Percentiles rank a stretch among this genome's conserved stretches.
phyloP scores from a whole-genome alignment of 1,140 invertebrate genomes.

The Druon quercuslanigerum region DNA sequence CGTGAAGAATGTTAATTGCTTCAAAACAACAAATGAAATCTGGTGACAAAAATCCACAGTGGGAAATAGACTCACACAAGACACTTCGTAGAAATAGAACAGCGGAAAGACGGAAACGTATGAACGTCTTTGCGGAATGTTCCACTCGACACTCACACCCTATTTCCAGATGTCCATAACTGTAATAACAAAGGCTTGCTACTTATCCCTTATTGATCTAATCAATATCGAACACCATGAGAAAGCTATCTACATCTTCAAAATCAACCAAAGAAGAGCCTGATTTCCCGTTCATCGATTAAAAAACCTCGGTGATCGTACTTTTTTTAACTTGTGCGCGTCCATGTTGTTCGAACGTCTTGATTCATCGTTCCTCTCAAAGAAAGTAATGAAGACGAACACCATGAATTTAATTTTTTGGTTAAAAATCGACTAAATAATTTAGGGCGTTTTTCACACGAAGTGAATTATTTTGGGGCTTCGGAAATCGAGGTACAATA shows the following conservation, averaged over 20 bases:
- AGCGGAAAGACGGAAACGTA: not conserved
- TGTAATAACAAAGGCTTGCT: not conserved
- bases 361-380: slow-evolving; percentile 26
- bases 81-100: not conserved
- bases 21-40: no score
- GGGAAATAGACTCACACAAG: not conserved
- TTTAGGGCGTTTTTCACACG: not conserved
- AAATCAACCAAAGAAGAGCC: not conserved
- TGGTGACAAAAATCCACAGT: no score
- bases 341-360: slow-evolving; percentile 49
- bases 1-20: no score
- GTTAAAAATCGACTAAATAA: not conserved
- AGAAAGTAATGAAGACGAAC: slow-evolving; percentile 12
- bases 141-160: slow-evolving; percentile 28
- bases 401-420: not conserved
- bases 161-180: slow-evolving; percentile 50
- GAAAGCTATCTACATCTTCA: not conserved
- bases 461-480: not conserved
- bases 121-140: slow-evolving; percentile 31
- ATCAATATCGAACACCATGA: not conserved
- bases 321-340: slow-evolving; percentile 35
- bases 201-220: not conserved
- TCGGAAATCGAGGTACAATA: not conserved
- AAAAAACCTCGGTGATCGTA: not conserved
- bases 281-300: not conserved